Evolutionary conservation across 2,888 invertebrate genomes (phyloP), one percentile per base, ranked within the genome.

Genomic region (Diachrysia chrysitis): DNA sequence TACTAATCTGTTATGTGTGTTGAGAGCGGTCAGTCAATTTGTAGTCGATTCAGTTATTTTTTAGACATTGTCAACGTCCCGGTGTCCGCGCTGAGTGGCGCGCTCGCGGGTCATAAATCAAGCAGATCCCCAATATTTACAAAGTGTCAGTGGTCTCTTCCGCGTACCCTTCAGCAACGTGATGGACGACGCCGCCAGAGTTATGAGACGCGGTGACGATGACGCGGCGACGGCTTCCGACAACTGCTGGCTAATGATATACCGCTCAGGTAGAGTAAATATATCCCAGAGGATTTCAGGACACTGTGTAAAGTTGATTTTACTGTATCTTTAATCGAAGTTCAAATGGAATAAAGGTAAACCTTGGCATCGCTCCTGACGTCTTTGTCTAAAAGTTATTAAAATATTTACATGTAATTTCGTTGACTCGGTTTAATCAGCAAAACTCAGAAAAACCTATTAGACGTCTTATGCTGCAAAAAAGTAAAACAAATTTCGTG

Each of bases 101-200:
- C 42, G 37, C 9, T 29, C 37, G 21, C 35, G 55, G 25, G 5
- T 51, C 7, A 70, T 73, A 67, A 69, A 73, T 73, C 66, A 65
- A 53, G 32, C 56, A 21, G 37, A 60, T 56, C 32, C 56, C 68
- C 69, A 67, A 61, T 73, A 76, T 69, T 79, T 62, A 66, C 51
- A 4, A 5, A 42, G 42, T 42, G 42, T 54, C 25, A 25, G 59
- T 37, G 65, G 23, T 57, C 19, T 32, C 65, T 79, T 79, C 73
- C 77, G 67, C 64, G 66, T 73, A 16, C 65, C 23, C 55, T 66
- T 48, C 29, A 35, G 70, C 25, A 25, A 37, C 19, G 59, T 65
- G 66, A 65, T 59, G 61, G 73, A 62, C 55, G 69, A 71, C 17
- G 68, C 42, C 59, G 37, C 55, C 25, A 14, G 48, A 53, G 19